phyloP scores from a whole-genome alignment of 2,113 vertebrate genomes.

The Cyphomyrus discorhynchus region DNA sequence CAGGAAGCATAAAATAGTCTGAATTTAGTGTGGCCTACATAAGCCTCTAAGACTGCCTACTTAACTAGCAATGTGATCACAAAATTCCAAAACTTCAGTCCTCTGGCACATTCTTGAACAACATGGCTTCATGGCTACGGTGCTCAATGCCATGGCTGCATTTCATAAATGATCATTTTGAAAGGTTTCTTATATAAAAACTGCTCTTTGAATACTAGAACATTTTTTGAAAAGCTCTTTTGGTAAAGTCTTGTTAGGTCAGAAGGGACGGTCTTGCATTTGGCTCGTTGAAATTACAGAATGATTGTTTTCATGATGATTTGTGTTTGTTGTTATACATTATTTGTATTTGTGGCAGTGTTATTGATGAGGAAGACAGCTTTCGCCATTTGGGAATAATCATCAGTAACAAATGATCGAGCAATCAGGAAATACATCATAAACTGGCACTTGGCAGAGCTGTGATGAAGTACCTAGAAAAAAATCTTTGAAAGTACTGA shows the following conservation, averaged over 20 bases:
- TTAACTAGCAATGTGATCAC: constrained; percentile 28
- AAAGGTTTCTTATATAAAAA: not conserved
- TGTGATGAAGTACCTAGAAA: not conserved
- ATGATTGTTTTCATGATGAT: not conserved
- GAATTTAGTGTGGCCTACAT: constrained; percentile 51
- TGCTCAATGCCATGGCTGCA: not conserved
- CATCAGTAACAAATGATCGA: not conserved
- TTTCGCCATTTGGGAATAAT: not conserved
- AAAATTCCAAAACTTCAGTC: constrained; percentile 22
- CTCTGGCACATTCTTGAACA: not conserved
- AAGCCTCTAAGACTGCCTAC: constrained; percentile 14
- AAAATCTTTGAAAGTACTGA: not conserved
- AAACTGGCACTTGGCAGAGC: not conserved
- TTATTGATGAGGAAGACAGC: not conserved
- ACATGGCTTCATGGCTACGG: not conserved
- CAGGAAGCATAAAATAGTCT: constrained; percentile 34
- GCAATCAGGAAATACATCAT: not conserved
- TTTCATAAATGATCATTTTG: not conserved
- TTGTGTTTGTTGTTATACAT: not conserved
- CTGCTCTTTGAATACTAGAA: not conserved
- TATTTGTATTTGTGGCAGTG: not conserved
- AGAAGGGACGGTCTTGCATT: not conserved
- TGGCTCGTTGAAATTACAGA: not conserved
- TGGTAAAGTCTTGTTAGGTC: not conserved
- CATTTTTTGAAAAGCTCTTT: not conserved